phyloP scores from a whole-genome alignment of 2,888 invertebrate genomes.

The Tenodera sinensis region DNA sequence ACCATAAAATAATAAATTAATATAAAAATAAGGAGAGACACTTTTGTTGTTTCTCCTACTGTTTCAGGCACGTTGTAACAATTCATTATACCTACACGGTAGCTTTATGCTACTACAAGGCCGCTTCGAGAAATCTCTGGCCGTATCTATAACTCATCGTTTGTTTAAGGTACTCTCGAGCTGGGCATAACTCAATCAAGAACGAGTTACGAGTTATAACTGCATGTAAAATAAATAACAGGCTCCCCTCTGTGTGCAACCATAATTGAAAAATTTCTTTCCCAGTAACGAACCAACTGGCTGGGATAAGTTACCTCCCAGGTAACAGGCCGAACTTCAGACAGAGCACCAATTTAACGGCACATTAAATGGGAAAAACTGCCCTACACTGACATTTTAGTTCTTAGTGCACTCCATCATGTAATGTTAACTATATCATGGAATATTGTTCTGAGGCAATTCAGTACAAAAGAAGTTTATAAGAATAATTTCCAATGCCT shows the following conservation, averaged over 20 bases:
- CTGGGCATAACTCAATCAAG: background rate
- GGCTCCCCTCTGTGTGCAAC: background rate
- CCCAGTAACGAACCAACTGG: background rate
- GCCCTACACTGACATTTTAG: too few species aligned
- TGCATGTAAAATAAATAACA: background rate
- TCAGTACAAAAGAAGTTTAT: too few species aligned
- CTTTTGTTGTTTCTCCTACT: background rate
- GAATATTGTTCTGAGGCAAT: too few species aligned
- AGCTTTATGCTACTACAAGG: background rate
- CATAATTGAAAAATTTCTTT: background rate
- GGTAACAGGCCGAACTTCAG: too few species aligned
- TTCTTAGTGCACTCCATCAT: too few species aligned
- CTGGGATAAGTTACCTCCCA: background rate
- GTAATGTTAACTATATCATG: too few species aligned
- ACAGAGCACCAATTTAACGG: too few species aligned
- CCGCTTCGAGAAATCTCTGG: background rate
- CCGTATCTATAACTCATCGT: too few species aligned
- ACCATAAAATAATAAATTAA: too few species aligned
- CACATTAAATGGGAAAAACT: too few species aligned
- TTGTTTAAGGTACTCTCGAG: background rate
- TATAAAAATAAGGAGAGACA: too few species aligned
- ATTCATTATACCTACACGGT: background rate
- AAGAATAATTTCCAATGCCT: too few species aligned
- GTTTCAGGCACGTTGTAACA: background rate
- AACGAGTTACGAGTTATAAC: background rate